These are phyloP conservation scores for Nymphalis io DNA, from an alignment of 1,140 invertebrate genomes.

Conservation along the genomic window DNA sequence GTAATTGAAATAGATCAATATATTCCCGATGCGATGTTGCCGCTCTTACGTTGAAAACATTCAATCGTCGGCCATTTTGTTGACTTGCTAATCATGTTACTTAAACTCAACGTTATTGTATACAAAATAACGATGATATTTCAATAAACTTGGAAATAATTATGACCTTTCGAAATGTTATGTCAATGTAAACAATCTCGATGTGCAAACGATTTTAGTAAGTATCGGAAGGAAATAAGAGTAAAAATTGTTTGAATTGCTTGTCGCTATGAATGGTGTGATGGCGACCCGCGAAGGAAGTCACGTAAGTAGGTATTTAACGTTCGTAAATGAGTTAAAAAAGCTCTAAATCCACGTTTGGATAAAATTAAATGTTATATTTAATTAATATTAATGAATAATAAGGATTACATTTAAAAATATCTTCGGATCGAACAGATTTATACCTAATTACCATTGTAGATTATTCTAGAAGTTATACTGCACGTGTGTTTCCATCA, in stretches of 20 bases:
- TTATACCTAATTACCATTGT: too few species aligned
- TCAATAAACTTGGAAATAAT: background rate
- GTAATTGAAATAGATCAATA: slow-evolving; percentile 57
- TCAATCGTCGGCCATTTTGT: slow-evolving; percentile 27
- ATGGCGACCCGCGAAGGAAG: slow-evolving; percentile 39
- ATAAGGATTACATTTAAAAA: too few species aligned
- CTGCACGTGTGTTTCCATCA: too few species aligned
- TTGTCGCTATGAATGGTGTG: slow-evolving; percentile 39
- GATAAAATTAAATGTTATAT: too few species aligned
- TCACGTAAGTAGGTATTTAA: slow-evolving; percentile 33
- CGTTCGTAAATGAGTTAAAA: background rate
- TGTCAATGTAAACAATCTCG: slow-evolving; percentile 43
- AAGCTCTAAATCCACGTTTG: too few species aligned
- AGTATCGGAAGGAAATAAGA: slow-evolving; percentile 3
- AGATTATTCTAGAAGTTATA: too few species aligned
- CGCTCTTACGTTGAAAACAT: slow-evolving; percentile 51
- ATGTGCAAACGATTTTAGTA: slow-evolving; percentile 8
- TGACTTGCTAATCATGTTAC: background rate
- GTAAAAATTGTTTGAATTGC: slow-evolving; percentile 19
- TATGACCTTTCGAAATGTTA: slow-evolving; percentile 33
- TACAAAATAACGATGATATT: background rate
- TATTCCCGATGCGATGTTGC: slow-evolving; percentile 48
- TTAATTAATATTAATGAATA: too few species aligned
- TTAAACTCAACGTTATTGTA: slow-evolving; percentile 24
- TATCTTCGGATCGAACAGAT: too few species aligned